A percentile compares a stretch with the other conserved stretches of the same genome.
These are phyloP conservation scores for Gallinago paraguaiae DNA, from an alignment of 2,113 vertebrate genomes.

Conservation along the genomic window DNA sequence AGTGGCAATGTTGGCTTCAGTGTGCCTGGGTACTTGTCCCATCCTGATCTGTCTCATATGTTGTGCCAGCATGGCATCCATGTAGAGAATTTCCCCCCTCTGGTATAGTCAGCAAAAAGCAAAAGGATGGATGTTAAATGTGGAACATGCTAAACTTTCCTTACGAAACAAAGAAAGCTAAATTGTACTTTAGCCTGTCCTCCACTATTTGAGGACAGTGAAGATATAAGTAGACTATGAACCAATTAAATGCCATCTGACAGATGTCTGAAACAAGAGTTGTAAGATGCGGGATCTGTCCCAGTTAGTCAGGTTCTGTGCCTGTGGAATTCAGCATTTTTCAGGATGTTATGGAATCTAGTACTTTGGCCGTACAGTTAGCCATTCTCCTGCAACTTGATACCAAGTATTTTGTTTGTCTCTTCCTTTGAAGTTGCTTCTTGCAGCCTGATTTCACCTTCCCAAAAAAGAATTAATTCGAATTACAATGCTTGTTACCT, in stretches of 20 bases:
- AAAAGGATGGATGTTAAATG: neutral
- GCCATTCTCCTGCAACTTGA: neutral
- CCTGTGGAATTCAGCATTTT: neutral
- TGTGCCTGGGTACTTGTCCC: neutral
- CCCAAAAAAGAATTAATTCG: neutral
- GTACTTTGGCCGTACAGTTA: neutral
- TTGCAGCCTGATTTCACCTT: neutral
- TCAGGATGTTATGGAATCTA: neutral
- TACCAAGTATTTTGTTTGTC: neutral
- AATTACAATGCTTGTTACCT: neutral
- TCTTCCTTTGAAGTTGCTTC: neutral
- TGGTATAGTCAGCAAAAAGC: neutral
- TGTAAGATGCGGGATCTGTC: neutral
- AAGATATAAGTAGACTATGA: neutral
- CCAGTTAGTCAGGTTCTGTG: neutral
- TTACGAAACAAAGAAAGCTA: neutral
- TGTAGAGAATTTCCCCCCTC: neutral
- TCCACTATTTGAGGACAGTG: neutral
- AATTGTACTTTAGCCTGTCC: neutral
- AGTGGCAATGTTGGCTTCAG: neutral
- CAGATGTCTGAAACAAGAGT: neutral
- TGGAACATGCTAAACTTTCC: neutral
- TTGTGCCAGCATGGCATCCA: neutral
- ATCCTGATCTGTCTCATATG: neutral
- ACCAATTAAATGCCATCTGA: neutral